Base-by-base conservation (phyloP, 2,113 vertebrate species). In the Rousettus leschenaultii region DNA sequence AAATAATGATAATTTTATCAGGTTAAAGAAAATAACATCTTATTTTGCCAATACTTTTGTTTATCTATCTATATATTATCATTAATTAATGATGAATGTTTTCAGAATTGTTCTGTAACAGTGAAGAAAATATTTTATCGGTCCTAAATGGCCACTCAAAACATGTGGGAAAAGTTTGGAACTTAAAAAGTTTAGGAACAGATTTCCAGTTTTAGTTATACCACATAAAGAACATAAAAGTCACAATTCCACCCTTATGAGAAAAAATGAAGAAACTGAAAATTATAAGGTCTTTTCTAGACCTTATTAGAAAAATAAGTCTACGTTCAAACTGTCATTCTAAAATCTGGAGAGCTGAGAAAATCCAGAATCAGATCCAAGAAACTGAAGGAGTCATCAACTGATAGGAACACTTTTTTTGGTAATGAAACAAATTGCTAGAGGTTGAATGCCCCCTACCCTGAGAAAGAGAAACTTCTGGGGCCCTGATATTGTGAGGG, bases 391-490 rank as follows among this genome's bases (percentile, higher is more conserved):
- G n/a, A 80, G 14, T 2, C 28, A 78, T 33, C 61, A 45, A 77
- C 8, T 43, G 5, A 10, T 21, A 59, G 5, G 15, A 14, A 55
- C 0, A n/a, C 3, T 43, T 21, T 5, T 5, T 2, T 1, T 2
- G 2, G 14, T n/a, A 66, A 7, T 11, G 26, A 40, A 40, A 33
- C 3, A 24, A 77, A 59, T 12, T 12, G 3, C 68, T 45, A 19
- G 45, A 63, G 12, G 10, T 4, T 33, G 10, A 65, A 65, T 26
- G 5, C 53, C 48, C 30, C 30, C 28, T 15, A 71, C 33, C 0
- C 2, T 65, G 9, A 63, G 1, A 26, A 7, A 13, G 21, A 87
- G 21, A 91, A 63, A 77, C 22, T 65, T 63, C 53, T 78, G 59
- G 15, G 43, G 6, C 10, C 22, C 40, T 7, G 30, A 14, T 40